phyloP scores from a whole-genome alignment of 2,797 vertebrate species.

The Hydrolagus colliei region DNA sequence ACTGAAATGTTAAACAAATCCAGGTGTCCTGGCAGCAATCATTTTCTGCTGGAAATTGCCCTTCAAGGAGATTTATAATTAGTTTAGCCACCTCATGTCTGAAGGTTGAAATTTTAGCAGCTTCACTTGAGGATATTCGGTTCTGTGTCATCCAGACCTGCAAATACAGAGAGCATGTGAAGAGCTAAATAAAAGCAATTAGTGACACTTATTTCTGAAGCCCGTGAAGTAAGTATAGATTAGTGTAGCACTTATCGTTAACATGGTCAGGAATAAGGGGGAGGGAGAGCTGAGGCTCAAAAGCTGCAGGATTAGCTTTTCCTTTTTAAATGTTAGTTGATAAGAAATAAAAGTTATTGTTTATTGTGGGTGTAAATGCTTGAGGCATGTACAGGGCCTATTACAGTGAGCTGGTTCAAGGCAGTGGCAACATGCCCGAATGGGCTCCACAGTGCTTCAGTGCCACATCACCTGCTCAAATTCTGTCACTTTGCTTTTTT shows the following conservation, averaged over 20 bases:
- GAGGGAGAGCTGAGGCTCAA: neutral
- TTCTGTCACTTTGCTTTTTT: no score
- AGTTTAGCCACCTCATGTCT: neutral
- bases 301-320: neutral
- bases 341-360: neutral
- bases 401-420: no score
- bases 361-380: neutral
- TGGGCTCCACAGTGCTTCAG: no score
- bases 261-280: neutral
- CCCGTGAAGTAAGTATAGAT: neutral
- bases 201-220: neutral
- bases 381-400: neutral
- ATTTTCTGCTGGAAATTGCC: neutral
- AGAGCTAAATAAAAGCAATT: neutral
- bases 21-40: neutral
- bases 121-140: neutral
- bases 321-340: neutral
- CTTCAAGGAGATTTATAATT: neutral
- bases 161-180: neutral
- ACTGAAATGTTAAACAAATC: neutral
- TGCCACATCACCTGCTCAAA: no score
- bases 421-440: no score
- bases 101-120: neutral
- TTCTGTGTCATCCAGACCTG: neutral
- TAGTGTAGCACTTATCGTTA: neutral